A percentile compares a stretch with the other conserved stretches of the same genome.
phyloP scores from a whole-genome alignment of 2,797 vertebrate species.

The Oceanodroma leucorhoa region DNA sequence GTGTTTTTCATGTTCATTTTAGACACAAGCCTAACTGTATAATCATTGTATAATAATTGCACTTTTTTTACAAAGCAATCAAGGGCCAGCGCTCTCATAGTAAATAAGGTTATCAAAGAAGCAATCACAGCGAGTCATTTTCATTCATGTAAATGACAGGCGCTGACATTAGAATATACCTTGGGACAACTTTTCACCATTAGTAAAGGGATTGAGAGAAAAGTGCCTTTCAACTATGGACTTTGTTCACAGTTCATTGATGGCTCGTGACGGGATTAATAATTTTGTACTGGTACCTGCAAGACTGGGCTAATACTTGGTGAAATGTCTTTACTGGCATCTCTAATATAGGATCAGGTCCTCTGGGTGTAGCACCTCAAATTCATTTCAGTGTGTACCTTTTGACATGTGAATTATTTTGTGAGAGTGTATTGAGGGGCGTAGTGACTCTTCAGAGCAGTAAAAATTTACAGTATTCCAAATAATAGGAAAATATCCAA shows the following conservation, averaged over 20 bases:
- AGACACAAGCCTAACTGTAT: neutral
- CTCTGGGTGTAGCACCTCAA: neutral
- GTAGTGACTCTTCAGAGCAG: neutral
- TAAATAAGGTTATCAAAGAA: conserved; percentile 31
- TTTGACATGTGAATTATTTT: neutral
- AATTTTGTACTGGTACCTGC: neutral
- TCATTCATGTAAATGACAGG: neutral
- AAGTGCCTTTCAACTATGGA: neutral
- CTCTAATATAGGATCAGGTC: neutral
- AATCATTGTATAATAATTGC: neutral
- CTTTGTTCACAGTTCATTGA: neutral
- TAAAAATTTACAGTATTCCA: neutral
- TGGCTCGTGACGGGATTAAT: rapidly evolving
- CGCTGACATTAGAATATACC: neutral
- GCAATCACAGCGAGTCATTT: neutral
- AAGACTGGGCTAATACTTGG: neutral
- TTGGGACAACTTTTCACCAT: neutral
- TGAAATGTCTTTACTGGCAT: neutral
- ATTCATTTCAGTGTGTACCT: neutral
- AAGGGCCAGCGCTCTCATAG: neutral
- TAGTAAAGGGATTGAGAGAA: neutral
- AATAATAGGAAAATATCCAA: neutral
- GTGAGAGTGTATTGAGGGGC: neutral
- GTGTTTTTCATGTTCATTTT: neutral
- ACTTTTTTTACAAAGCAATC: neutral